Evolutionary conservation across 1,140 invertebrate genomes (phyloP), one percentile per base, ranked within the genome.

Genomic region (Nomia melanderi): DNA sequence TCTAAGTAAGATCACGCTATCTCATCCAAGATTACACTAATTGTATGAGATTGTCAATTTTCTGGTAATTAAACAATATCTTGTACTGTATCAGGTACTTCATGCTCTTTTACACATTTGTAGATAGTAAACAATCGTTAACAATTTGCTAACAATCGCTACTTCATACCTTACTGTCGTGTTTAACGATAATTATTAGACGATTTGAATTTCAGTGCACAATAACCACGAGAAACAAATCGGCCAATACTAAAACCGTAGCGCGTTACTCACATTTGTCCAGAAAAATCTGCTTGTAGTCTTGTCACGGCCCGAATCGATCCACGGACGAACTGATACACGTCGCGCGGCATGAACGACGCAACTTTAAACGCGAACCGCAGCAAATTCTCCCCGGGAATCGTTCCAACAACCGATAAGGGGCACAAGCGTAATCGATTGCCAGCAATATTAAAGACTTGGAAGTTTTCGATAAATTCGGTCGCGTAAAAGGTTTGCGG

Each of bases 261-360:
- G 69, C 69, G 67, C 81, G 20, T 25, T 27, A 63, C 23, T 69
- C 56, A 70, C 74, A 54, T 82, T 74, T 83, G 77, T 66, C 27
- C 53, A 25, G 47, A 44, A 20, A 44, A 70, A 77, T 41, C 47
- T 64, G 63, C 59, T 65, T 41, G 79, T 27, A 81, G 75, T 83
- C 79, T 39, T 33, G 74, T 82, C 79, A 82, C 81, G 79, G 65
- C 41, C 59, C 36, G 77, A 70, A 78, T 83, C 76, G 81, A 82
- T 76, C 70, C 69, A 78, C 75, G 76, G 71, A 63, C 59, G 54
- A 72, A 54, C 54, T 53, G 47, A 69, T 81, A 81, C 79, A 71
- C 60, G 80, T 54, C 44, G 31, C 53, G 53, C 36, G 71, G 67
- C 60, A 72, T 63, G 77, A 82, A 65, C 60, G 76, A 53, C 63